phyloP scores from a whole-genome alignment of 2,888 invertebrate genomes.

The Teleiodes luculella region DNA sequence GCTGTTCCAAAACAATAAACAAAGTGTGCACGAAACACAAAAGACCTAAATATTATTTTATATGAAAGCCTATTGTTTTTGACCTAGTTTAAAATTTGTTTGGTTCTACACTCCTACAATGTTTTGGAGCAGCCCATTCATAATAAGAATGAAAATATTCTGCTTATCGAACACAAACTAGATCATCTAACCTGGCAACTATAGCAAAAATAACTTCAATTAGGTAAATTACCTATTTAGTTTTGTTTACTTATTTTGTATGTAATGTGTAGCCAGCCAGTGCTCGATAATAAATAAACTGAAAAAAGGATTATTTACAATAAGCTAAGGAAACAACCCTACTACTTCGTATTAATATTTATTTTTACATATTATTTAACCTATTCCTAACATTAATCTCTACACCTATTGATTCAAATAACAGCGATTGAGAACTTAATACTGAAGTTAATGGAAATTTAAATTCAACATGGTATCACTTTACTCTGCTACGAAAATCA shows the following conservation, averaged over 20 bases:
- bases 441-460: conserved; percentile 61
- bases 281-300: conserved; percentile 19
- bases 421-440: conserved; percentile 74
- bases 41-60: no score
- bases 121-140: conserved; percentile 8
- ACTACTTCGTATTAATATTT: conserved; percentile 66
- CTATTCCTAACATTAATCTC: conserved; percentile 43
- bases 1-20: conserved; percentile 4
- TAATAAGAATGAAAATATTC: background rate
- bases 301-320: conserved; percentile 60
- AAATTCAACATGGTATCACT: conserved; percentile 48
- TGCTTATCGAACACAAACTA: background rate
- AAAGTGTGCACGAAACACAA: background rate
- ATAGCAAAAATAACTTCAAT: background rate
- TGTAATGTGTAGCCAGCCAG: background rate
- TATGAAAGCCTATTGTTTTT: no score
- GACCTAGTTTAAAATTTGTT: background rate
- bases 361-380: conserved; percentile 62
- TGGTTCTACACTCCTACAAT: background rate
- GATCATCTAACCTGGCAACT: conserved; percentile 4
- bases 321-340: conserved; percentile 73
- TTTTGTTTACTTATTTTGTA: background rate
- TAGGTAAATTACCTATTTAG: no score
- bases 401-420: conserved; percentile 55
- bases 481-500: conserved; percentile 43